phyloP scores from a whole-genome alignment of 1,140 invertebrate species.

The Drosophila ficusphila region DNA sequence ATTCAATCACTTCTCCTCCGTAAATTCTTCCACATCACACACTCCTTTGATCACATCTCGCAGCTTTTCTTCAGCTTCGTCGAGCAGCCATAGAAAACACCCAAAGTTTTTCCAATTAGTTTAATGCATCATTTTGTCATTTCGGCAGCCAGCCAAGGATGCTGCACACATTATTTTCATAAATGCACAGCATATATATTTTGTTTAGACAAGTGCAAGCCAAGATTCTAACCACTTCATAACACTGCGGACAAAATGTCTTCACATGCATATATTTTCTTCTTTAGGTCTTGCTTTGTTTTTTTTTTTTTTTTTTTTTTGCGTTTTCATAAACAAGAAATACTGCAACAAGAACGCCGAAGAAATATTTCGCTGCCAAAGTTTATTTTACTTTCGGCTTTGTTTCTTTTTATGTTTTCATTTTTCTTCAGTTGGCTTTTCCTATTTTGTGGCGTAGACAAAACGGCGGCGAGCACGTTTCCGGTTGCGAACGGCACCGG shows the following conservation, averaged over 20 bases:
- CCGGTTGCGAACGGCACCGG: slow-evolving; percentile 50
- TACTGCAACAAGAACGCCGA: slow-evolving; percentile 13
- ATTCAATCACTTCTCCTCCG: slow-evolving; percentile 6
- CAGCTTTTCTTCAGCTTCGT: slow-evolving; percentile 9
- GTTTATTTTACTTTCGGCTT: slow-evolving; percentile 46
- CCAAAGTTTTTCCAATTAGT: slow-evolving; percentile 62
- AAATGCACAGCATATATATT: slow-evolving; percentile 27
- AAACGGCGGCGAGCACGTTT: slow-evolving; percentile 60
- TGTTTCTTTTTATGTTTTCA: slow-evolving; percentile 28
- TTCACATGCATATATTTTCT: slow-evolving; percentile 18
- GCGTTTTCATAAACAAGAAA: slow-evolving; percentile 33
- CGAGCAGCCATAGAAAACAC: slow-evolving; percentile 10
- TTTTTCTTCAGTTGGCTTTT: slow-evolving; percentile 37
- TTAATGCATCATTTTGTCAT: slow-evolving; percentile 69
- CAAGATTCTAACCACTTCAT: slow-evolving; percentile 68
- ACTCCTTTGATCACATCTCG: slow-evolving; percentile 14
- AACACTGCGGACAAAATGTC: slow-evolving; percentile 43
- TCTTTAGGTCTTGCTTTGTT: slow-evolving; percentile 7
- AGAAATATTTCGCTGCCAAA: slow-evolving; percentile 52
- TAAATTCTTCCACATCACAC: slow-evolving; percentile 11
- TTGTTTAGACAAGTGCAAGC: slow-evolving; percentile 45
- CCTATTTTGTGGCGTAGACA: slow-evolving; percentile 59
- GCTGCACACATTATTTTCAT: slow-evolving; percentile 40
- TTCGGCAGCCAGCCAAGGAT: slow-evolving; percentile 64
- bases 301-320: slow-evolving; percentile 9